A percentile compares a stretch with the other conserved stretches of the same genome.
Conservation (phyloP, 2,113 vertebrate species). For the Entomyzon cyanotis region DNA sequence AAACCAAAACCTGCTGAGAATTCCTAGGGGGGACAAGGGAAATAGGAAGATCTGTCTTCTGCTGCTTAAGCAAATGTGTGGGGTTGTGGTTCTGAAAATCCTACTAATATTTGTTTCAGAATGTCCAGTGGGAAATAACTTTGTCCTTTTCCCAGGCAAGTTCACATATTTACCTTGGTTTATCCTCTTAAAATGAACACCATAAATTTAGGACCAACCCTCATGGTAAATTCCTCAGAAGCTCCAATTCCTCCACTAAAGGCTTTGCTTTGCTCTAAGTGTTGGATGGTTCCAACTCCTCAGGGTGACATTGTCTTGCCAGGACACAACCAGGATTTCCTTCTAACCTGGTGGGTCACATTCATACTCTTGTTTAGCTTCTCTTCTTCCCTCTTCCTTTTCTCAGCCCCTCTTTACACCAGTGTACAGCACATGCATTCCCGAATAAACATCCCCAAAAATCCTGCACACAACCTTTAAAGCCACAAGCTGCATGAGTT, state of each 20-base stretch:
- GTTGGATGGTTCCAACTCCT: background rate
- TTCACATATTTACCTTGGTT: background rate
- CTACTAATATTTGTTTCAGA: background rate
- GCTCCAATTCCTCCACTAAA: background rate
- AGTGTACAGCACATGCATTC: accelerated
- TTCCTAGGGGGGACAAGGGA: background rate
- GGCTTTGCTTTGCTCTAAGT: background rate
- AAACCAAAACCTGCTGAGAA: background rate
- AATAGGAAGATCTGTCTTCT: background rate
- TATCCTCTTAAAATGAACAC: background rate
- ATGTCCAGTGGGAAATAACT: background rate
- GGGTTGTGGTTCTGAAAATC: background rate
- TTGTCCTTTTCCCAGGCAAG: background rate
- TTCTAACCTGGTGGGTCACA: background rate
- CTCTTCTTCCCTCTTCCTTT: background rate
- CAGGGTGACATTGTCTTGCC: background rate
- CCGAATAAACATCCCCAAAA: background rate
- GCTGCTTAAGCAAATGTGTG: background rate
- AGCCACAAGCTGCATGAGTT: background rate
- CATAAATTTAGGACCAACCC: background rate
- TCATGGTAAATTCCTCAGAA: background rate
- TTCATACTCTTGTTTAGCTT: background rate
- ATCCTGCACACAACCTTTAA: accelerated
- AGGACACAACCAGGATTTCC: accelerated
- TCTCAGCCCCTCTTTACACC: background rate